phyloP scores from a whole-genome alignment of 2,113 vertebrate genomes.

The Eupsittula cactorum region DNA sequence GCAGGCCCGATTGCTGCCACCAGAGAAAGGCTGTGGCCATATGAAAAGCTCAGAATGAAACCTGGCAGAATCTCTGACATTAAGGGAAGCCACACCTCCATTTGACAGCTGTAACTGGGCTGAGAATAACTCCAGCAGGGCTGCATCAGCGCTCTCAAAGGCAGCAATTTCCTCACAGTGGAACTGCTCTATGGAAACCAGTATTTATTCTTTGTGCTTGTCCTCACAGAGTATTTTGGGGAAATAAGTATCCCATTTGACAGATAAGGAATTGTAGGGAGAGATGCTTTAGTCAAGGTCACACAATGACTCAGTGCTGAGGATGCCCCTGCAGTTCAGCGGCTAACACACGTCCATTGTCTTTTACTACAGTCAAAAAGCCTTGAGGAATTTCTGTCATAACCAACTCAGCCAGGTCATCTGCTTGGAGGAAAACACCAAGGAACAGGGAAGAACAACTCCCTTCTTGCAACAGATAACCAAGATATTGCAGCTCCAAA shows the following conservation, averaged over 20 bases:
- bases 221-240: background rate
- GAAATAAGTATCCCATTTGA: background rate
- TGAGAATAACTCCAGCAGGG: slow-evolving; percentile 35
- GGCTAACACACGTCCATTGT: background rate
- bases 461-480: background rate
- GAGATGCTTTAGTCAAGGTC: slow-evolving; percentile 33
- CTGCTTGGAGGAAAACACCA: background rate
- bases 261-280: background rate
- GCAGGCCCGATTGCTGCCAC: background rate
- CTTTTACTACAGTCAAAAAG: background rate
- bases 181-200: background rate
- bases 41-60: slow-evolving; percentile 22
- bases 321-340: background rate
- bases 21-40: slow-evolving; percentile 6
- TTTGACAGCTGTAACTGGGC: slow-evolving; percentile 26
- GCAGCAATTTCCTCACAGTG: background rate
- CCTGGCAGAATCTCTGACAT: slow-evolving; percentile 52
- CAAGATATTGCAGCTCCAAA: background rate
- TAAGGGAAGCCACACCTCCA: slow-evolving; percentile 28
- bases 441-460: background rate
- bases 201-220: background rate
- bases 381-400: background rate
- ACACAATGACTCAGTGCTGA: slow-evolving; percentile 28
- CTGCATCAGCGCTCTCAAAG: background rate
- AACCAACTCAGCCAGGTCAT: background rate